Base-by-base conservation (phyloP, 2,113 vertebrate genomes). In the Eulacestoma nigropectus region DNA sequence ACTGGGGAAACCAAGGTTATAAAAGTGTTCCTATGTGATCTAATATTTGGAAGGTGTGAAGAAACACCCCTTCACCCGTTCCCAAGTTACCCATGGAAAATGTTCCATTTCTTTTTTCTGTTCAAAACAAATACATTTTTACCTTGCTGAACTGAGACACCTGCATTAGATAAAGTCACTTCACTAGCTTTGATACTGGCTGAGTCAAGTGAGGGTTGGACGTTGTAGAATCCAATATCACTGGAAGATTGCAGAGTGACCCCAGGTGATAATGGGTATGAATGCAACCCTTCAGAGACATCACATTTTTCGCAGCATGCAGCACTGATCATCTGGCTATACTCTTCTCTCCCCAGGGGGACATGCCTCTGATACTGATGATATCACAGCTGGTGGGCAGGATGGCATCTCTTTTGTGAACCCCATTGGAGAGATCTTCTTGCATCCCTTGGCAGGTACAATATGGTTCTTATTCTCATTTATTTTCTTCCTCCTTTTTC, bases 321-420 rank as follows among this genome's bases (percentile, higher is more conserved):
- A 62, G 56, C 17, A 29, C 62, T 80, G 59, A 30, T 60, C 70
- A 65, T 33, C 39, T 52, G 65, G 29, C 29, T 16, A 21, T 46
- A 5, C 30, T 78, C 32, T 60, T 87, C 64, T 53, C 59, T 93
- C 68, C 30, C 23, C 92, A 99, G 99, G 99, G 27, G 99, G 98
- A 4, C 97, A 99, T 53, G 98, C 98, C 10, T 98, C 98, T 22
- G 96, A 95, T 62, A 96, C 37, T 18, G 98, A 99, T 95, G 98
- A 98, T 81, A 97, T 99, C 94, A 98, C 98, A 87, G 98, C 98
- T 53, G 98, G 98, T 77, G 99, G 99, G 41, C 98, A 98, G 88
- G 98, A 98, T 93, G 99, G 98, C 16, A 97, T 99, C 87, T 99
- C 99, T 11, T 99, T 99, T 93, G 97, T 99, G 83, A 98, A 99